These are phyloP conservation scores for Eremobia ochroleuca DNA, from an alignment of 2,888 invertebrate genomes.

Conservation along the genomic window DNA sequence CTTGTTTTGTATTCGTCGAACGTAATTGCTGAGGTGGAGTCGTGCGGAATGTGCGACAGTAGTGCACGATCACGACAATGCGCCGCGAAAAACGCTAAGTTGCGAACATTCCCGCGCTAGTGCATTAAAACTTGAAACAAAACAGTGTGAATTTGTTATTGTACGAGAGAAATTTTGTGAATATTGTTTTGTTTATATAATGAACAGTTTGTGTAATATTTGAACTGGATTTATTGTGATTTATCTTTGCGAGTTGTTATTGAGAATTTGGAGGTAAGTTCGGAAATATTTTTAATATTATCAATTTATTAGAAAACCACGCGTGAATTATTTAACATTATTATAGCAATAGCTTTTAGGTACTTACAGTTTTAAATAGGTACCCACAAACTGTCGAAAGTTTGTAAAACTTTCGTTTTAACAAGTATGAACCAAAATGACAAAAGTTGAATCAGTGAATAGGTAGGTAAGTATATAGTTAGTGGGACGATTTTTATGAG, in stretches of 20 bases:
- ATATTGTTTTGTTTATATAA: constrained; percentile 77
- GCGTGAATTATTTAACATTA: not conserved
- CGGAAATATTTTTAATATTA: constrained; percentile 6
- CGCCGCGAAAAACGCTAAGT: constrained; percentile 80
- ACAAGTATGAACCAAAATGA: not conserved
- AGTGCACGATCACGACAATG: constrained; percentile 82
- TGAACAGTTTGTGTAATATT: constrained; percentile 78
- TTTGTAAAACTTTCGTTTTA: not conserved
- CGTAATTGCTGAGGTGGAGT: constrained; percentile 83
- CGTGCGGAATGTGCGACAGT: constrained; percentile 81
- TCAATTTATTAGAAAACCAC: not conserved
- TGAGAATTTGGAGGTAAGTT: constrained; percentile 78
- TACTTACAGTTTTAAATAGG: not conserved
- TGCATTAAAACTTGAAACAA: constrained; percentile 79
- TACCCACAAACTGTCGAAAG: not conserved
- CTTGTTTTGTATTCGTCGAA: constrained; percentile 86
- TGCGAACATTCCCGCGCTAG: constrained; percentile 81
- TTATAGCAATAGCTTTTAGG: not conserved
- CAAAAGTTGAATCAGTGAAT: too few relatives aligned
- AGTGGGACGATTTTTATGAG: not conserved
- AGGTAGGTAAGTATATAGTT: not conserved
- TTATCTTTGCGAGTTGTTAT: constrained; percentile 47
- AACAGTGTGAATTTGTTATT: constrained; percentile 83
- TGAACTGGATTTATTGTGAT: constrained; percentile 76
- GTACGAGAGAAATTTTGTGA: constrained; percentile 80